Conservation (phyloP, 2,797 vertebrate genomes). For the Scyliorhinus canicula region DNA sequence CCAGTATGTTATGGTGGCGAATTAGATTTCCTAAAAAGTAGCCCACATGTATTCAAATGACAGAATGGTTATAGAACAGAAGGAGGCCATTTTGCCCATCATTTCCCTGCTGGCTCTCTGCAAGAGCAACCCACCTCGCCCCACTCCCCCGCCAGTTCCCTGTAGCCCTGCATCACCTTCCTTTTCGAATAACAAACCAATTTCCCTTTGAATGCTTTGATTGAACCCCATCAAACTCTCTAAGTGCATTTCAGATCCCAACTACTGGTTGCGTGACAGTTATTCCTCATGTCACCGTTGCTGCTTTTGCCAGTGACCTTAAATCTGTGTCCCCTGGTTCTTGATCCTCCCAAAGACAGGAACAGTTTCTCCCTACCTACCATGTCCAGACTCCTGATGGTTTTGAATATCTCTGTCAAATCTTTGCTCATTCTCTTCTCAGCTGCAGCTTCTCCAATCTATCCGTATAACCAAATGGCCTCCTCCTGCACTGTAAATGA, state of each 20-base stretch:
- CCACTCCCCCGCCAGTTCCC: neutral
- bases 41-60: no score
- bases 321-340: neutral
- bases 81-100: neutral
- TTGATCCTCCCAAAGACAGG: neutral
- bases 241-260: neutral
- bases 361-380: neutral
- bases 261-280: neutral
- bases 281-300: neutral
- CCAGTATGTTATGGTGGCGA: neutral
- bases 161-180: neutral
- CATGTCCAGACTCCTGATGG: neutral
- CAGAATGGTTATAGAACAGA: neutral
- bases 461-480: neutral
- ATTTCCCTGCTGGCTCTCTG: neutral
- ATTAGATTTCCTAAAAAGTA: neutral
- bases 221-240: neutral
- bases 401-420: neutral
- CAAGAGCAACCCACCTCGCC: no score
- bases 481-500: no score
- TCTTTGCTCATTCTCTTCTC: neutral
- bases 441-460: neutral
- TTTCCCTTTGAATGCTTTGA: neutral
- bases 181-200: no score
- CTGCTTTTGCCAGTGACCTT: neutral